Conservation (phyloP, 2,888 invertebrate species). For the Athalia cordata region DNA sequence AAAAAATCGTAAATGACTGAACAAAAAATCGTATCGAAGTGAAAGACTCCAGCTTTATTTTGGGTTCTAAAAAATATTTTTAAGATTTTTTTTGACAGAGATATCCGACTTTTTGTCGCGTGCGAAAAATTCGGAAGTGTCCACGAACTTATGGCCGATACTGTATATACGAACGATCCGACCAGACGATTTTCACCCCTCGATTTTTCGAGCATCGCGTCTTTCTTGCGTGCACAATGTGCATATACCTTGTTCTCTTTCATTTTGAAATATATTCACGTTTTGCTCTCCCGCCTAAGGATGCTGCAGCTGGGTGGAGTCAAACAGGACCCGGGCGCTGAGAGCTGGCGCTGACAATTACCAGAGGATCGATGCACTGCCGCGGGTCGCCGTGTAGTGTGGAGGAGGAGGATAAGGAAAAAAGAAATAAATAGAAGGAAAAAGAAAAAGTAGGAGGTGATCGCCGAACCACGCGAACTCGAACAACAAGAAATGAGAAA, state of each 20-base stretch:
- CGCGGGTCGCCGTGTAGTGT: slow-evolving; percentile 59
- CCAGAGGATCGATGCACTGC: slow-evolving; percentile 70
- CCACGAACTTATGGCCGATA: no score
- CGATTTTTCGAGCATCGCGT: no score
- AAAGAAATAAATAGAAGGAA: background rate
- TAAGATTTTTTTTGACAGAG: no score
- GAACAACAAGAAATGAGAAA: background rate
- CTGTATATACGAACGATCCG: no score
- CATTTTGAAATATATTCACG: slow-evolving; percentile 67
- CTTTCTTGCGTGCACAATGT: background rate
- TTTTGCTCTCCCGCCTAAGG: slow-evolving; percentile 50
- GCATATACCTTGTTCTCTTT: slow-evolving; percentile 16
- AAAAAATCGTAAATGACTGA: no score
- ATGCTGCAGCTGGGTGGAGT: background rate
- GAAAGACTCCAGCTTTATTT: no score
- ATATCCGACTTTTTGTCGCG: no score
- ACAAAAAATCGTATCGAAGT: no score
- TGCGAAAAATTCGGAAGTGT: no score
- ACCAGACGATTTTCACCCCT: no score
- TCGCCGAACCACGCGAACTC: slow-evolving; percentile 14
- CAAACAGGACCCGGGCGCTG: slow-evolving; percentile 60
- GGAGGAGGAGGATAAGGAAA: background rate
- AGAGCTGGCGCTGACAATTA: slow-evolving; percentile 70
- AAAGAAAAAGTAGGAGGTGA: background rate
- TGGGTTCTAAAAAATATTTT: no score